Conservation (phyloP, 2,888 invertebrate genomes). For the Nysson spinosus region DNA sequence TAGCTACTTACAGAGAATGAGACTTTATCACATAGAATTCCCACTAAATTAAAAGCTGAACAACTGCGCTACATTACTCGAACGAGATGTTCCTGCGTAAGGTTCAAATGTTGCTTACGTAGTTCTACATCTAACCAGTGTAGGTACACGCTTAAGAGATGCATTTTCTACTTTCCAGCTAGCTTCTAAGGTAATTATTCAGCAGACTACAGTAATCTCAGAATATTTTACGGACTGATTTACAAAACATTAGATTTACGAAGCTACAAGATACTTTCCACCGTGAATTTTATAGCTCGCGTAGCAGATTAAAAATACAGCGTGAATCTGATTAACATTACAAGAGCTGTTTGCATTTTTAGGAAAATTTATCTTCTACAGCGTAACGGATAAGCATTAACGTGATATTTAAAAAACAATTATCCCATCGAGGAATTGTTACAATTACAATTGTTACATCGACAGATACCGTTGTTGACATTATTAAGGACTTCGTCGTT, state of each 20-base stretch:
- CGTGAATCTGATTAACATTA: too few species aligned
- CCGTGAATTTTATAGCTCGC: too few species aligned
- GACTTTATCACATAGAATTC: conserved; percentile 3
- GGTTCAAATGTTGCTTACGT: too few species aligned
- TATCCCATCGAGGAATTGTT: neutral
- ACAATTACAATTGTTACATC: neutral
- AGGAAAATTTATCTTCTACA: conserved; percentile 9
- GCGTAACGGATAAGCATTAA: conserved; percentile 11
- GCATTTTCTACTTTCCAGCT: too few species aligned
- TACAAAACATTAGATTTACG: too few species aligned
- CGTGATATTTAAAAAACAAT: too few species aligned
- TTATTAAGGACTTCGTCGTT: neutral
- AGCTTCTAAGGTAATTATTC: too few species aligned
- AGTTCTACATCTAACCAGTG: neutral
- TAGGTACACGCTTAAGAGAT: neutral
- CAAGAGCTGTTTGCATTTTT: neutral
- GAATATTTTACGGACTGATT: conserved; percentile 7
- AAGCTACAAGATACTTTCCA: too few species aligned
- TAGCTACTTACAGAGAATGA: conserved; percentile 1
- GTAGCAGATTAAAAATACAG: too few species aligned
- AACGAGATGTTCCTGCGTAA: neutral
- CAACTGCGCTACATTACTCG: neutral
- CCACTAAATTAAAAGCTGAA: conserved; percentile 1
- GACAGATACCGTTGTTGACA: neutral
- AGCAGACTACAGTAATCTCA: too few species aligned